These are phyloP conservation scores for Marcusenius ussheri DNA, from an alignment of 2,113 vertebrate species.

Conservation along the genomic window DNA sequence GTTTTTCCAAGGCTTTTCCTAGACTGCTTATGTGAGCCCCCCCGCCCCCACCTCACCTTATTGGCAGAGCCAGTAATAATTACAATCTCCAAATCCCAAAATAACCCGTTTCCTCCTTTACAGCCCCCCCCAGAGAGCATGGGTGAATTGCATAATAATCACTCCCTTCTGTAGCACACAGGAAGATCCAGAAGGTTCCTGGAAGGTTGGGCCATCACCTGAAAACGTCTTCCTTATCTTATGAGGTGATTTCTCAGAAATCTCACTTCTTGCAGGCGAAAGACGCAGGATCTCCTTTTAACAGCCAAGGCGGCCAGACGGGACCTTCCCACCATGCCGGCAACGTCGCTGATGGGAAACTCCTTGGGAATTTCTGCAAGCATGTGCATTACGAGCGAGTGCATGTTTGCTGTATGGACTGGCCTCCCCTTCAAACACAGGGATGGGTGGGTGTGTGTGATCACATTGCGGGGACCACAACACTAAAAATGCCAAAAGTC, in stretches of 20 bases:
- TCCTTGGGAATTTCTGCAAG: not conserved
- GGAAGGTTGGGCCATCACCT: not conserved
- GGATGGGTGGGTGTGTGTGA: not conserved
- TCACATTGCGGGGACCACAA: not conserved
- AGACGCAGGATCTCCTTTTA: not conserved
- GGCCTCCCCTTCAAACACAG: not conserved
- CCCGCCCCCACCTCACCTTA: not conserved
- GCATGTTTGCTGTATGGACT: not conserved
- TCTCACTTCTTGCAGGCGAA: not conserved
- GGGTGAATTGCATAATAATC: not conserved
- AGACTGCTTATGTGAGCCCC: not conserved
- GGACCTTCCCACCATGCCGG: not conserved
- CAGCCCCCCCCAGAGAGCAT: not conserved
- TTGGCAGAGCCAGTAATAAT: not conserved
- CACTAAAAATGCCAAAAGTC: not conserved
- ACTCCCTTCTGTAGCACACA: not conserved
- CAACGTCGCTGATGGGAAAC: not conserved
- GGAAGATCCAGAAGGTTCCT: not conserved
- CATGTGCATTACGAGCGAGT: not conserved
- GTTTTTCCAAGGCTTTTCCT: not conserved
- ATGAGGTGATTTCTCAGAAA: not conserved
- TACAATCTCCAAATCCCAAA: not conserved
- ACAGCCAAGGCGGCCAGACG: not conserved
- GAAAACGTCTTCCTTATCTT: not conserved
- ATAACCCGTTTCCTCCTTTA: not conserved